Conservation (phyloP, 2,113 vertebrate species). For the Onychorhynchus coronatus region DNA sequence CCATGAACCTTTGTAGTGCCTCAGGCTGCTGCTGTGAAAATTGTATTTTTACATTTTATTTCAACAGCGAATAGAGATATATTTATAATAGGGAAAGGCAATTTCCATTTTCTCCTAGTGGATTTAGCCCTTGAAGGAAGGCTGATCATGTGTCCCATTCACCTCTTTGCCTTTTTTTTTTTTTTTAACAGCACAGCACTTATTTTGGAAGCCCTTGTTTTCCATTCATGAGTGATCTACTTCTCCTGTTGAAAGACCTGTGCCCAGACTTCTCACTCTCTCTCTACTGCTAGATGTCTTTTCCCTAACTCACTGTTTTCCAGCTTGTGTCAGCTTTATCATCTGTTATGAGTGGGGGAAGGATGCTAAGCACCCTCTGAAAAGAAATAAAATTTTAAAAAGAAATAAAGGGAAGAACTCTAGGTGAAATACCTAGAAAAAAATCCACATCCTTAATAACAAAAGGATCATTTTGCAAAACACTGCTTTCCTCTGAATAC, state of each 20-base stretch:
- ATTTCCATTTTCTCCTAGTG: background rate
- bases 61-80: background rate
- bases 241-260: background rate
- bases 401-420: background rate
- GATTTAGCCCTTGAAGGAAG: background rate
- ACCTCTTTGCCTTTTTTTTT: background rate
- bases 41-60: background rate
- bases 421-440: background rate
- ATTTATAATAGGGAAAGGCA: background rate
- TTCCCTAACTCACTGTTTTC: background rate
- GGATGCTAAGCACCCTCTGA: background rate
- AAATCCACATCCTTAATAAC: background rate
- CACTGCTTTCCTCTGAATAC: background rate
- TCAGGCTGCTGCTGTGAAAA: background rate
- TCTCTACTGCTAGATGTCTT: background rate
- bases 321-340: background rate
- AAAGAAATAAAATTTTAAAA: too few relatives aligned
- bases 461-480: background rate
- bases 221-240: background rate
- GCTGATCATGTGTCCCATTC: background rate
- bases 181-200: background rate
- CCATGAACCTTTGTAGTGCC: background rate
- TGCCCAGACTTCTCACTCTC: background rate
- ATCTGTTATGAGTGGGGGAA: background rate
- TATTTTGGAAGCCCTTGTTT: background rate